Evolutionary conservation across 2,113 vertebrate genomes (phyloP), one percentile per base, ranked within the genome.

Genomic region (Ophthalmolycus amberensis): DNA sequence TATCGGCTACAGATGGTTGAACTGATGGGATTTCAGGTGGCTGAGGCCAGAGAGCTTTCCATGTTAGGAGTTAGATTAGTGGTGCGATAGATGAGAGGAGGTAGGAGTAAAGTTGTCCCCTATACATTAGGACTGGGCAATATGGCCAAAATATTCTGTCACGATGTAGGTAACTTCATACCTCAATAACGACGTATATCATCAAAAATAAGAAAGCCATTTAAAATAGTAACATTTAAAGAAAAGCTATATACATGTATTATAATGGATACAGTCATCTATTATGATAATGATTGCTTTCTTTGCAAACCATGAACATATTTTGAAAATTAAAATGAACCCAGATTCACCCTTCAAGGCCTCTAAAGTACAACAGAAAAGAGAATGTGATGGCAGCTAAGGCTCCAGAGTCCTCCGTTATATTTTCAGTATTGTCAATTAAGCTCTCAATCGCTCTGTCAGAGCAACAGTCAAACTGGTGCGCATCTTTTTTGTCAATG

Each of bases 1-100:
- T 44, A 32, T n/a, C 10, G 71, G 65, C 64, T 56, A 52, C 72
- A 75, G 75, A 46, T 64, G 79, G 82, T n/a, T 89, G 40, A 73
- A 79, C 42, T 69, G 48, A 68, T 78, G 89, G 84, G 82, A 91
- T 89, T 92, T 85, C n/a, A 71, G 82, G 82, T 85, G 81, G 82
- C 75, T 9, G 44, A 84, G 77, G 83, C 58, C 77, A 79, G 48
- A 77, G 81, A 83, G 81, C 79, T 83, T 85, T 85, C 74, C 66
- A 54, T 83, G 86, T 84, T 52, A 71, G 52, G 73, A 75, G 69
- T 80, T 83, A 81, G 90, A 90, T 90, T 86, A 92, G 83, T 38
- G 64, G 70, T 64, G 67, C 71, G 82, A 67, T 44, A 20, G 59
- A 77, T 72, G 64, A 77, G 54, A 71, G 25, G 63, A 81, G 58